These are phyloP conservation scores for Brachionus koreanus DNA, from an alignment of 1,140 invertebrate species.

Conservation along the genomic window DNA sequence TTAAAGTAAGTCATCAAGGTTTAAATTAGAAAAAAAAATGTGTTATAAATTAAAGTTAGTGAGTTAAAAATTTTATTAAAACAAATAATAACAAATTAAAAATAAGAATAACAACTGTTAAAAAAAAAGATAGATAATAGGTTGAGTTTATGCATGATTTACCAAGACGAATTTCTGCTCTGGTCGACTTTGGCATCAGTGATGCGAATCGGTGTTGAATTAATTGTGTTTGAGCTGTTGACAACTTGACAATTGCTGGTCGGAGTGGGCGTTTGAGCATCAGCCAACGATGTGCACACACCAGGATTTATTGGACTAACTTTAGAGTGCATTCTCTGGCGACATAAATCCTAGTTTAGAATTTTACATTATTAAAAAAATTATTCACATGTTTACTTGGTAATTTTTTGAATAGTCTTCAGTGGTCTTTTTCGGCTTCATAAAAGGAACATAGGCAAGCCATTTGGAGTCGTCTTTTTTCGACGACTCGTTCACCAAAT, in stretches of 20 bases:
- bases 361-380: not conserved
- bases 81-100: conserved; percentile 7
- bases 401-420: not conserved
- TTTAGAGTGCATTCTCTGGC: conserved; percentile 24
- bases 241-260: not conserved
- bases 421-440: not conserved
- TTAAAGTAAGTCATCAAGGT: not conserved
- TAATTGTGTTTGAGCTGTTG: not conserved
- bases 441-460: not conserved
- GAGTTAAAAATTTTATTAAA: not conserved
- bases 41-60: not conserved
- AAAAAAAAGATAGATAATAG: not conserved
- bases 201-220: conserved; percentile 18
- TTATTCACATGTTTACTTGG: not conserved
- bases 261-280: not conserved
- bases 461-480: not conserved
- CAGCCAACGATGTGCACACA: not conserved
- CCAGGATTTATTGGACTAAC: conserved; percentile 6
- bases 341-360: conserved; percentile 31
- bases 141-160: not conserved
- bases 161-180: not conserved
- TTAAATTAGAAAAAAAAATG: not conserved
- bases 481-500: not conserved
- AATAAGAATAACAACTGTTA: conserved; percentile 27
- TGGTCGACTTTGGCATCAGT: not conserved